A percentile compares a stretch with the other conserved stretches of the same genome.
phyloP scores from a whole-genome alignment of 1,140 invertebrate species.

The Drosophila sturtevanti region DNA sequence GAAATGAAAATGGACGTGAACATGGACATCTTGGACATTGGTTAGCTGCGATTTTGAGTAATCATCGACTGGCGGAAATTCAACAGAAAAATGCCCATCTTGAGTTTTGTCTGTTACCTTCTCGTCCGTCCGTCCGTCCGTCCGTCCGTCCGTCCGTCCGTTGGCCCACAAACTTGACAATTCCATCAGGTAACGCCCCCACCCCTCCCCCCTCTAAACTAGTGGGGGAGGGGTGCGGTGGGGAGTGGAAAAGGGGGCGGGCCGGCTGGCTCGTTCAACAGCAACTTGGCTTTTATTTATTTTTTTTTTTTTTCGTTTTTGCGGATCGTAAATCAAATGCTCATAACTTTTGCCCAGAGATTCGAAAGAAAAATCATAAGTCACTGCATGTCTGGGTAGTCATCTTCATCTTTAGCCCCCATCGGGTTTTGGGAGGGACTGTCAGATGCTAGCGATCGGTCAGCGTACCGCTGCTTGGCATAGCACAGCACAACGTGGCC shows the following conservation, averaged over 20 bases:
- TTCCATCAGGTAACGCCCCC: conserved; percentile 70
- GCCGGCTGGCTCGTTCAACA: no score
- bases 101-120: no score
- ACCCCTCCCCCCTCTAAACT: not conserved
- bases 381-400: conserved; percentile 76
- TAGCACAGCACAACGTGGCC: not conserved
- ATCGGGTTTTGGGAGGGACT: not conserved
- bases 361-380: conserved; percentile 73
- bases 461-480: conserved; percentile 30
- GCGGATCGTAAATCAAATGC: conserved; percentile 75
- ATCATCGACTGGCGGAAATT: conserved; percentile 71
- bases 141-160: conserved; percentile 35
- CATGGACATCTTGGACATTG: not conserved
- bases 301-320: not conserved
- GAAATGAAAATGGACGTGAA: not conserved
- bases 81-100: conserved; percentile 25
- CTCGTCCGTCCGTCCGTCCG: conserved; percentile 40
- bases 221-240: not conserved
- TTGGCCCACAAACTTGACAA: conserved; percentile 78
- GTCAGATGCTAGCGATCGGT: conserved; percentile 5
- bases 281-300: conserved; percentile 39
- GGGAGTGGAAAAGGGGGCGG: no score
- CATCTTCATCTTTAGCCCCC: conserved; percentile 56
- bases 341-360: conserved; percentile 64
- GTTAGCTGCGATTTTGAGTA: conserved; percentile 75